Base-by-base conservation (phyloP, 2,888 invertebrate species). In the Microplitis manilae region DNA sequence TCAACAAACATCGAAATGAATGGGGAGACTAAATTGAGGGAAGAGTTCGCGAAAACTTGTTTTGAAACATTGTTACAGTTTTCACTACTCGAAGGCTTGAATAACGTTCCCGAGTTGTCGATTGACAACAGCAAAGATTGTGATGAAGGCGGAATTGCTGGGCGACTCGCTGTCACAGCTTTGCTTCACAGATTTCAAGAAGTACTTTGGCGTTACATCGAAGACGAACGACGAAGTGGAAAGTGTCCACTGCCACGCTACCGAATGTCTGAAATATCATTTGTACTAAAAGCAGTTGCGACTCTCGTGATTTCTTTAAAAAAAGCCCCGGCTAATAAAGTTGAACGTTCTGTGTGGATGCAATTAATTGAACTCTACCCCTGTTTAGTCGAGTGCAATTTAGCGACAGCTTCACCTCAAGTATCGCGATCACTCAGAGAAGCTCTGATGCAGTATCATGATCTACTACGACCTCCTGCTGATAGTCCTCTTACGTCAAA, bases 31-130 rank as follows among this genome's bases (percentile, higher is more conserved):
- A 95, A 96, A 79, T 92, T 98, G 81, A 91, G 98, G 17, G 98
- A 98, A 90, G 98, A 98, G 88, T 98, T 98, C 91, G 98, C 98
- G 67, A 96, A 98, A 87, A 96, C 96, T 0, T 98, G 98, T 88
- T 98, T 98, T 87, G 98, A 98, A 90, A 98, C 98, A 0, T 91
- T 98, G 38, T 92, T 98, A 68, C 97, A 98, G 90, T 98, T 98
- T 91, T 98, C 98, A 0, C 93, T 95, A 87, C 91, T 96, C 5
- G 96, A 96, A 83, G 95, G 95, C 79, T 91, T 94, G 61, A 90
- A 88, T 69, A 87, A 85, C 38, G 90, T 90, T 70, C 83, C 88
- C 13, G 87, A 88, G 69, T 85, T 85, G 30, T 82, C 79, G 7
- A 81, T 77, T 30, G 82, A 82, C 13, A 83, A 82, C 20, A 81